Conservation (phyloP, 2,113 vertebrate species). For the Todiramphus chloris region DNA sequence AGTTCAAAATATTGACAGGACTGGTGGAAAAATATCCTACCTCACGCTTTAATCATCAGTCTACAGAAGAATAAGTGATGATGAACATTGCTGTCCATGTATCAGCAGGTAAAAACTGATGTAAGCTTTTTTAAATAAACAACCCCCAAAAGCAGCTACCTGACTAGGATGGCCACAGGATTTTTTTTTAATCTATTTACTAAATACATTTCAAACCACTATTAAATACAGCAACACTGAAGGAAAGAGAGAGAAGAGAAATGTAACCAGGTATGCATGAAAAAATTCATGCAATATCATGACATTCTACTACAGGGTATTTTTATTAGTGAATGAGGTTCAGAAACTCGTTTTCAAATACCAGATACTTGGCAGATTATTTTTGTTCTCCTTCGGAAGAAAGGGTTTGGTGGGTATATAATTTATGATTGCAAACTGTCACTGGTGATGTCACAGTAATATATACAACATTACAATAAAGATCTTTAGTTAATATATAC, state of each 20-base stretch:
- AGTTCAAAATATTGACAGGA: neutral
- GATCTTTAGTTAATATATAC: neutral
- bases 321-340: neutral
- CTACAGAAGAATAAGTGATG: neutral
- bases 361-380: neutral
- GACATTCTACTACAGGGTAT: neutral
- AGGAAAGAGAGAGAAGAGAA: neutral
- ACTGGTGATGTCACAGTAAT: neutral
- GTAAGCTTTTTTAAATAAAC: neutral
- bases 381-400: neutral
- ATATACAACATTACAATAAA: neutral
- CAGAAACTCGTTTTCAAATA: neutral
- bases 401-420: neutral
- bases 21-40: neutral
- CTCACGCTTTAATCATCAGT: neutral
- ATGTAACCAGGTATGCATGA: accelerated
- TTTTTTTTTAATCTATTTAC: neutral
- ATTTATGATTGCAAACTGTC: neutral
- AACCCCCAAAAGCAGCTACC: neutral
- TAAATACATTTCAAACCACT: neutral
- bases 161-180: neutral
- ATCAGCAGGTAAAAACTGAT: neutral
- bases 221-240: neutral
- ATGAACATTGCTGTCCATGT: neutral
- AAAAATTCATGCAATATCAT: neutral